Conservation (phyloP, 2,113 vertebrate species). For the Tragulus kanchil region DNA sequence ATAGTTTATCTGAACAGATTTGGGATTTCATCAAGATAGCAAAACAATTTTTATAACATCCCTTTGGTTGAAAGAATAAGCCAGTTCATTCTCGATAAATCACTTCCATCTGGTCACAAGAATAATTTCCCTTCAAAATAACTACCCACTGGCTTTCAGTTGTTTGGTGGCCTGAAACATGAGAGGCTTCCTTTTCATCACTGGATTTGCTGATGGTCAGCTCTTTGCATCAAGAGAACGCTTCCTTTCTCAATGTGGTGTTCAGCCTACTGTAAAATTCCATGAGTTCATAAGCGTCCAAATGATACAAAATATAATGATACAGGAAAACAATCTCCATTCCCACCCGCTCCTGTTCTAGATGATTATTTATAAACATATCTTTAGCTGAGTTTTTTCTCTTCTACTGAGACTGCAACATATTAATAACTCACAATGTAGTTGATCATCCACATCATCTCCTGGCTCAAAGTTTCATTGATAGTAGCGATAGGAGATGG, state of each 20-base stretch:
- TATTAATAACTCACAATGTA: too few species aligned
- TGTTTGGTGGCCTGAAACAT: conserved; percentile 38
- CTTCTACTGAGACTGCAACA: too few species aligned
- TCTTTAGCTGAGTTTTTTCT: background rate
- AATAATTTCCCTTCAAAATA: conserved; percentile 56
- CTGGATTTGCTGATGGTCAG: background rate
- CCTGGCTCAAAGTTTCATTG: too few species aligned
- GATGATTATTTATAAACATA: background rate
- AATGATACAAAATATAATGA: background rate
- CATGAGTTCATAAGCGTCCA: background rate
- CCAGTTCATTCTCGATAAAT: conserved; percentile 54
- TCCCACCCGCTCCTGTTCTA: background rate
- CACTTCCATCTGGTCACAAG: conserved; percentile 66
- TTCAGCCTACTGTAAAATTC: background rate
- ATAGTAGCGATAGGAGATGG: too few species aligned
- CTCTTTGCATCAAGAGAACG: background rate
- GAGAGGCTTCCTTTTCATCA: background rate
- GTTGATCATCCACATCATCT: too few species aligned
- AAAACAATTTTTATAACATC: conserved; percentile 56
- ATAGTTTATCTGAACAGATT: conserved; percentile 20
- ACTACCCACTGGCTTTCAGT: conserved; percentile 38
- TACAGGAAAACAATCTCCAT: background rate
- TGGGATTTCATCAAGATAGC: conserved; percentile 13
- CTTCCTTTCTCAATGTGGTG: background rate
- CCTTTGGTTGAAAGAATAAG: conserved; percentile 19